These are phyloP conservation scores for Neomorphus geoffroyi DNA, from an alignment of 2,797 vertebrate genomes.

Conservation along the genomic window DNA sequence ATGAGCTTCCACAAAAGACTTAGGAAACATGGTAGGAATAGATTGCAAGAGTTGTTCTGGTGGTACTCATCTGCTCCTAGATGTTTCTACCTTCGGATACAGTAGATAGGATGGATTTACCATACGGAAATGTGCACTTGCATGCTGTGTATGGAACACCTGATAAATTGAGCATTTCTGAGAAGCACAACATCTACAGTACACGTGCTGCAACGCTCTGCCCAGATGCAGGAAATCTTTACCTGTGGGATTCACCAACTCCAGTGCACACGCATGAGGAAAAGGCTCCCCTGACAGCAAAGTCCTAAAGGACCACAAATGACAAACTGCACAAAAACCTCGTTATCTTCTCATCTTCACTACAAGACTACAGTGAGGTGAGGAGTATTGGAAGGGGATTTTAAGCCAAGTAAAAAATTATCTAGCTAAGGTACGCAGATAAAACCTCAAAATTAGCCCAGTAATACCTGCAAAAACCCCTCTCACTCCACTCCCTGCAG, in stretches of 20 bases:
- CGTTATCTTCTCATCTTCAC: not conserved
- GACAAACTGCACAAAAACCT: not conserved
- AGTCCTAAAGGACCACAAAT: not conserved
- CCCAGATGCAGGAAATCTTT: not conserved
- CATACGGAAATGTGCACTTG: not conserved
- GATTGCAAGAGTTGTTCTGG: not conserved
- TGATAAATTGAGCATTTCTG: not conserved
- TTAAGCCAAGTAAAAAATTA: not conserved
- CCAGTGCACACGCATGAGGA: fast-evolving
- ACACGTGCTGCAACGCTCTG: not conserved
- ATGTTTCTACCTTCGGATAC: not conserved
- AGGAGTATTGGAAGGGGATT: not conserved
- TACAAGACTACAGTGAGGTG: not conserved
- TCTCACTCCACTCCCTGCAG: not conserved
- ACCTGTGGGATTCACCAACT: not conserved
- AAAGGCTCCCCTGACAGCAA: not conserved
- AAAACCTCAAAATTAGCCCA: not conserved
- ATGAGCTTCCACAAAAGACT: not conserved
- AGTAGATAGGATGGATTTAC: not conserved
- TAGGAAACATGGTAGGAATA: not conserved
- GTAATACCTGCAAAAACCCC: not conserved
- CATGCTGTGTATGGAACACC: not conserved
- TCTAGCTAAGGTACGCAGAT: not conserved
- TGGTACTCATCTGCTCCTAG: not conserved
- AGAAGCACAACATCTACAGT: not conserved